Base-by-base conservation (phyloP, 2,113 vertebrate species). In the Gymnocephalus cernua region DNA sequence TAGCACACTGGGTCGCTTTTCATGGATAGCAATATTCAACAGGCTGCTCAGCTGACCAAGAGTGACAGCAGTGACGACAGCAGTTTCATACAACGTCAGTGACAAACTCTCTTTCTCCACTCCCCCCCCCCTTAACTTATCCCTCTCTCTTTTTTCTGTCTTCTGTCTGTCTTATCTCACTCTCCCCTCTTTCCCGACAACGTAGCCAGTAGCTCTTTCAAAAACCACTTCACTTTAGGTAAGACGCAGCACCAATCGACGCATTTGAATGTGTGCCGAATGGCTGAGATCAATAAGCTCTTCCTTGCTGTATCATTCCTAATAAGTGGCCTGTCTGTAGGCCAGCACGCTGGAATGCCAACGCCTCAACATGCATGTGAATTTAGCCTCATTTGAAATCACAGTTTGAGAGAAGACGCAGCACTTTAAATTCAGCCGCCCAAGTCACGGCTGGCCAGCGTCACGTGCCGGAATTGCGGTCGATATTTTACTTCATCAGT, bases 161-260 rank as follows among this genome's bases (percentile, higher is more conserved):
- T 77, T 47, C 21, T 79, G 54, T 66, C 51, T 83, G 32, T 56
- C 76, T 58, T 44, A 23, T 72, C 62, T 61, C 70, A 4, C 44
- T 56, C 6, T 35, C 71, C 64, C 74, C 58, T 74, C 41, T n/a
- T 56, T 61, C 4, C 44, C 48, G 59, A 67, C 77, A 82, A 83
- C 63, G 75, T 92, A 96, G 96, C 95, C 91, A 96, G 95, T 94
- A 95, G 94, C 95, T 95, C 96, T 91, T 96, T 96, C 92, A 96
- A 95, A 93, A 96, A 95, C 95, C 95, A 95, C 94, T 96, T 96
- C 94, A 96, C 95, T 86, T 95, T 96, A 92, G 96, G 96, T 97
- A 95, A 95, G 95, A 86, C 75, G 44, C 51, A 45, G 79, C 76
- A 47, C 74, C 68, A 6, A 12, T 68, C 6, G 51, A 67, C 58